Evolutionary conservation across 2,888 invertebrate genomes (phyloP).

Genomic region (Heliconius ismenius): DNA sequence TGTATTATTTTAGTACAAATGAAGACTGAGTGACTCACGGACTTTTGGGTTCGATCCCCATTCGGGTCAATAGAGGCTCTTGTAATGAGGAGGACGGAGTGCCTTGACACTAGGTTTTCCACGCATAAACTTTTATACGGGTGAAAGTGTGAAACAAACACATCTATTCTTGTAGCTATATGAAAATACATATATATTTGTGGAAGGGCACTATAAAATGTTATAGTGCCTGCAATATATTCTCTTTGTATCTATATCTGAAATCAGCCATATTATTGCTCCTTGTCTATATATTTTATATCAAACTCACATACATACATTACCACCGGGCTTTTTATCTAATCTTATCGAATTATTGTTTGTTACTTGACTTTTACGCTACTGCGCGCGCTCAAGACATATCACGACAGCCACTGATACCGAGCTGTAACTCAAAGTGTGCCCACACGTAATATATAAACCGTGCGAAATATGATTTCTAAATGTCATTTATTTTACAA

Average conservation of each 20-base stretch:
- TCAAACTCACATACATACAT: neutral
- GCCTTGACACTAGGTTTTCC: no score
- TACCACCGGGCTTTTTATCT: constrained; percentile 10
- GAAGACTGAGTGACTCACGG: no score
- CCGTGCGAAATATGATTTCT: neutral
- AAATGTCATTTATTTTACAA: constrained; percentile 8
- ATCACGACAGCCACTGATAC: constrained; percentile 41
- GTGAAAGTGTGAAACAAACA: no score
- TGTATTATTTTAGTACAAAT: no score
- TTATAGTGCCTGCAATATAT: neutral
- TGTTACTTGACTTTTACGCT: constrained; percentile 41
- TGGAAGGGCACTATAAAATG: no score
- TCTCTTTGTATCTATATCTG: neutral
- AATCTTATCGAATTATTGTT: constrained; percentile 35
- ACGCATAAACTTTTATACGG: no score
- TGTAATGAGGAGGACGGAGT: no score
- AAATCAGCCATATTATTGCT: neutral
- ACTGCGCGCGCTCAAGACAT: constrained; percentile 40
- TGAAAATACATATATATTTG: no score
- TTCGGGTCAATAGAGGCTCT: no score
- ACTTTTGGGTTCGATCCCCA: neutral
- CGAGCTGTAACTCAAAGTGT: neutral
- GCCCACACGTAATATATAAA: neutral
- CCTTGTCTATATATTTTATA: constrained; percentile 21
- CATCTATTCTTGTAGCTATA: no score